Conservation (phyloP, 2,797 vertebrate genomes). For the Mormyrus proboscirostris region DNA sequence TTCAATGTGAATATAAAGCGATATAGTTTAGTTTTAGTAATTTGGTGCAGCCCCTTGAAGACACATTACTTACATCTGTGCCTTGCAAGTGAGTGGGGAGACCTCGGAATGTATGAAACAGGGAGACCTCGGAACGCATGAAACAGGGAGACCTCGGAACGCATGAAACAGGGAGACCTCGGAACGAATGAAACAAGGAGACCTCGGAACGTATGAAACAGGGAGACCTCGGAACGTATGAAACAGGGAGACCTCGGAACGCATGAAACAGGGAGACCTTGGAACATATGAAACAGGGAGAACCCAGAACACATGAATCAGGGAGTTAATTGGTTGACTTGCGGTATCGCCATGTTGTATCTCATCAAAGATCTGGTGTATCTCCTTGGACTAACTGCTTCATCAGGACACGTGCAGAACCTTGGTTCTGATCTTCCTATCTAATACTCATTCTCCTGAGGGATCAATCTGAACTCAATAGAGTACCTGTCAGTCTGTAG, state of each 20-base stretch:
- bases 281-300: too few species aligned
- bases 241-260: too few species aligned
- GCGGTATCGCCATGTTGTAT: constrained; percentile 34
- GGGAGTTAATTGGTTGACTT: constrained; percentile 10
- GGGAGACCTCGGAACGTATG: too few species aligned
- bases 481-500: neutral
- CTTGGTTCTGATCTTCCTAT: constrained; percentile 26
- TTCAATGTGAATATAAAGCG: neutral
- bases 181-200: too few species aligned
- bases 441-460: constrained; percentile 23
- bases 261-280: too few species aligned
- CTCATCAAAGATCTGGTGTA: constrained; percentile 13
- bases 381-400: neutral
- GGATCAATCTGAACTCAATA: constrained; percentile 37
- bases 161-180: too few species aligned
- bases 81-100: neutral
- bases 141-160: neutral
- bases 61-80: neutral
- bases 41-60: neutral
- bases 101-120: neutral
- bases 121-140: too few species aligned
- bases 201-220: too few species aligned
- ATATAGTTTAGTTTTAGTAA: too few species aligned
- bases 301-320: too few species aligned
- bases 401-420: neutral